Percentiles rank a stretch among this genome's conserved stretches.
These are phyloP conservation scores for Cosmia pyralina DNA, from an alignment of 2,888 invertebrate genomes.

Conservation along the genomic window DNA sequence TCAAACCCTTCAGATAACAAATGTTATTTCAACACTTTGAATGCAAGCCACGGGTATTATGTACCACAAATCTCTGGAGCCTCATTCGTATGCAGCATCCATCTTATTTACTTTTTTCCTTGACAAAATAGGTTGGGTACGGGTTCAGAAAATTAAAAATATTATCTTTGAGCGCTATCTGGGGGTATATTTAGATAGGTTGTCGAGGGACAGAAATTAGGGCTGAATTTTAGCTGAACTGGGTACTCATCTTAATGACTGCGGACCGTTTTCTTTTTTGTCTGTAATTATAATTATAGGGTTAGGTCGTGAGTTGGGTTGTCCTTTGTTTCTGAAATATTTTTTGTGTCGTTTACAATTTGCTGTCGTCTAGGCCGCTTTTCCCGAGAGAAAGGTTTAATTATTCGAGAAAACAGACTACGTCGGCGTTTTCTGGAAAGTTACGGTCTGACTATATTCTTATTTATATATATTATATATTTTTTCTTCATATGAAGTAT, in stretches of 20 bases:
- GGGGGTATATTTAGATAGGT: slow-evolving; percentile 57
- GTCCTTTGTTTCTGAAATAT: slow-evolving; percentile 15
- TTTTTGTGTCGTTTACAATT: slow-evolving; percentile 46
- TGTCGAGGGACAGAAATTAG: slow-evolving; percentile 31
- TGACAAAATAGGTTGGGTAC: slow-evolving; percentile 40
- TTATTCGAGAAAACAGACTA: slow-evolving; percentile 18
- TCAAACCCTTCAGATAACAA: slow-evolving; percentile 63
- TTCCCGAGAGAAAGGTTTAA: slow-evolving; percentile 14
- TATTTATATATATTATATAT: too few relatives aligned
- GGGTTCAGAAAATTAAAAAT: slow-evolving; percentile 61
- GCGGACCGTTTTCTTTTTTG: slow-evolving; percentile 21
- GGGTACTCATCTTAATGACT: slow-evolving; percentile 26
- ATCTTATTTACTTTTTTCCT: slow-evolving; percentile 70
- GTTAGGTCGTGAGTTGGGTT: slow-evolving; percentile 19
- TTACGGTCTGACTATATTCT: too few relatives aligned
- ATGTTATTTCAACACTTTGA: slow-evolving; percentile 56
- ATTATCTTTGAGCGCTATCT: slow-evolving; percentile 62
- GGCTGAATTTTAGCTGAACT: slow-evolving; percentile 36
- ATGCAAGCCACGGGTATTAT: slow-evolving; percentile 65
- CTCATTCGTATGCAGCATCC: slow-evolving; percentile 74
- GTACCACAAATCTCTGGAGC: slow-evolving; percentile 60
- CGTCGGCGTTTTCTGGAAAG: slow-evolving; percentile 3
- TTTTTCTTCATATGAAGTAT: too few relatives aligned
- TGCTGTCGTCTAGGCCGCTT: slow-evolving; percentile 7
- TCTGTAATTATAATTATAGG: slow-evolving; percentile 51